Conservation (phyloP, 64 coral and sea anemone species). For the Stichodactyla mertensii region DNA sequence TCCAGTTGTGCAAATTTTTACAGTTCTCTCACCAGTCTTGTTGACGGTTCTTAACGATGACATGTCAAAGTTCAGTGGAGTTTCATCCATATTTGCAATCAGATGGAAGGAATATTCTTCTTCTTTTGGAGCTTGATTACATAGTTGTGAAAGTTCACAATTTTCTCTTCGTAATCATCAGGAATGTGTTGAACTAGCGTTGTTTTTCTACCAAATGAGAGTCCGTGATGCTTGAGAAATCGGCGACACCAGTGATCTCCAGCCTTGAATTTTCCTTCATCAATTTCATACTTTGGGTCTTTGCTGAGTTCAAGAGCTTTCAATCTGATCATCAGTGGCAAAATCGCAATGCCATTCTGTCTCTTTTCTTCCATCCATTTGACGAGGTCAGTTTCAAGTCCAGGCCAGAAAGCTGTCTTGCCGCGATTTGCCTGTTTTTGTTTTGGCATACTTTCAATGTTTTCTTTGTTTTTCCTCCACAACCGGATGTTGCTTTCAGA, state of each 20-base stretch:
- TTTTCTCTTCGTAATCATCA: conserved; percentile 41
- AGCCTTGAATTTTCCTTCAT: conserved; percentile 36
- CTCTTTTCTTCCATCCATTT: not conserved
- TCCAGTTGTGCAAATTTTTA: conserved; percentile 34
- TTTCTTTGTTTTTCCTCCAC: too few species aligned
- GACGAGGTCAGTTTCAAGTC: too few species aligned
- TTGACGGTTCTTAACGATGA: not conserved
- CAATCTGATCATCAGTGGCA: not conserved
- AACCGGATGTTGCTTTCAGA: too few species aligned
- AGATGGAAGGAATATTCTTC: conserved; percentile 33
- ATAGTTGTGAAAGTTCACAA: conserved; percentile 29
- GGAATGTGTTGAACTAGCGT: conserved; percentile 36
- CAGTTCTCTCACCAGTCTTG: conserved; percentile 42
- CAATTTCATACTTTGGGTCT: conserved; percentile 33
- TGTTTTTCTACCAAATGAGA: conserved; percentile 24
- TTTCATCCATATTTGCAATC: conserved; percentile 68
- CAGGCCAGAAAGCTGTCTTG: too few species aligned
- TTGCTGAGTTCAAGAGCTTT: conserved; percentile 34
- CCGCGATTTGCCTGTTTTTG: too few species aligned
- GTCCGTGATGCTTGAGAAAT: conserved; percentile 4
- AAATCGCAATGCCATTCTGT: conserved; percentile 33
- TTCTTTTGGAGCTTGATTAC: conserved; percentile 32
- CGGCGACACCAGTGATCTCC: conserved; percentile 16
- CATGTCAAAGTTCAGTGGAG: conserved; percentile 38
- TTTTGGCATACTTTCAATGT: too few species aligned